Percentiles rank a stretch among this genome's conserved stretches.
Evolutionary conservation across 2,797 vertebrate species (phyloP).

Genomic region (Pangasius mekongensis): DNA sequence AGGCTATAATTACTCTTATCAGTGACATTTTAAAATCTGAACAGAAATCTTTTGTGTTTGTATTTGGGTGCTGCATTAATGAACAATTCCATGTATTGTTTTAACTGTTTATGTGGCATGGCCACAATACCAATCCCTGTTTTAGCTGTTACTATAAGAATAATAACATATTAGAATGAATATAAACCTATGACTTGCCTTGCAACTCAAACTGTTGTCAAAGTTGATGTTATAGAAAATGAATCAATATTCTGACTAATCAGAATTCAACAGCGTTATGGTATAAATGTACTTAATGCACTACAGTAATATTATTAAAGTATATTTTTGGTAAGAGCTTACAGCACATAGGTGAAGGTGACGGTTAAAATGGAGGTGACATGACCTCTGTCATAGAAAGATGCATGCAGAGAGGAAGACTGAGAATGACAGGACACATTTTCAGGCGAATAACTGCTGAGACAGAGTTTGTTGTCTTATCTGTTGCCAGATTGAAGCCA

Average conservation of each 20-base stretch:
- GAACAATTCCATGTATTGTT: background rate
- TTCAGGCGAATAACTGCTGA: background rate
- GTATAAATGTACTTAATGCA: background rate
- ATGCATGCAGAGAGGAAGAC: background rate
- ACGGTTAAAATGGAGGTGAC: background rate
- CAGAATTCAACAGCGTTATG: background rate
- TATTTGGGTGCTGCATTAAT: slow-evolving; percentile 19
- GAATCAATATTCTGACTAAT: background rate
- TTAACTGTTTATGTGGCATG: background rate
- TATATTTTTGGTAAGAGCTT: background rate
- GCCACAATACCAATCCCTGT: background rate
- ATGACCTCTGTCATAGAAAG: background rate
- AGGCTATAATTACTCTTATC: slow-evolving; percentile 26
- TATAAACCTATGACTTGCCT: background rate
- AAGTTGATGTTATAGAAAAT: background rate
- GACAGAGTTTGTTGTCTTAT: background rate
- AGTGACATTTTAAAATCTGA: slow-evolving; percentile 34
- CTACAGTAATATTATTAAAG: background rate
- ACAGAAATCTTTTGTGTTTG: slow-evolving; percentile 21
- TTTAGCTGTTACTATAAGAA: background rate
- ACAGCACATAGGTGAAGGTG: background rate
- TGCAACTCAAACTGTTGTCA: background rate
- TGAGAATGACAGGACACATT: background rate
- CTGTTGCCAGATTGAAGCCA: background rate
- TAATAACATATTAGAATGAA: background rate